Conservation (phyloP, 2,888 invertebrate species). For the Ormia ochracea region DNA sequence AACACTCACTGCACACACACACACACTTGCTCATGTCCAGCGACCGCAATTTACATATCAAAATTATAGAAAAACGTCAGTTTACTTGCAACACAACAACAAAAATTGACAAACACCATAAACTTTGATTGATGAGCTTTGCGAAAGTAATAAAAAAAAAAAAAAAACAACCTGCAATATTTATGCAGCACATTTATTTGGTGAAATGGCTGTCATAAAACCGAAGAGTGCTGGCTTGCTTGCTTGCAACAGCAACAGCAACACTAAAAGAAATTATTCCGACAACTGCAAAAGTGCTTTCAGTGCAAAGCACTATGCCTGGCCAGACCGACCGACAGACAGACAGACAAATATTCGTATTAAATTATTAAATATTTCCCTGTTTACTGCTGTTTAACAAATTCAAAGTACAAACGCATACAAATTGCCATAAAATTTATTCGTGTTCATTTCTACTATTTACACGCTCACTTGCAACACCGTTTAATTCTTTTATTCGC, state of each 20-base stretch:
- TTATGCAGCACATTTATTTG: slow-evolving; percentile 28
- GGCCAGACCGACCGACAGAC: not conserved
- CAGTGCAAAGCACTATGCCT: slow-evolving; percentile 16
- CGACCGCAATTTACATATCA: slow-evolving; percentile 44
- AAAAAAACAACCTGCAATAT: slow-evolving; percentile 28
- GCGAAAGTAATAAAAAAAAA: slow-evolving; percentile 43
- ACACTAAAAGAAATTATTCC: slow-evolving; percentile 24
- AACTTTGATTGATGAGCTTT: slow-evolving; percentile 62
- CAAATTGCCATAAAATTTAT: not conserved
- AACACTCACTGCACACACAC: not conserved
- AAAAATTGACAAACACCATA: slow-evolving; percentile 53
- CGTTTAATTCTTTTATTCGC: not conserved
- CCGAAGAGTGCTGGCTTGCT: not conserved
- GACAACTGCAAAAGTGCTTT: not conserved
- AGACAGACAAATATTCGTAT: not conserved
- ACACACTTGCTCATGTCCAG: not conserved
- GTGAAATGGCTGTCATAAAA: slow-evolving; percentile 40
- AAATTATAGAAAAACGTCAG: slow-evolving; percentile 17
- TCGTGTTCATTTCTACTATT: not conserved
- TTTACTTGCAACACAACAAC: slow-evolving; percentile 16
- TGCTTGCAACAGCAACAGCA: slow-evolving; percentile 8
- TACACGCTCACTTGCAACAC: not conserved
- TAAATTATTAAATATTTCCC: slow-evolving; percentile 36
- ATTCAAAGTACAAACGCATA: not conserved
- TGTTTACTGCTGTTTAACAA: slow-evolving; percentile 37